phyloP scores from a whole-genome alignment of 2,113 vertebrate genomes.

The Megalops atlanticus region DNA sequence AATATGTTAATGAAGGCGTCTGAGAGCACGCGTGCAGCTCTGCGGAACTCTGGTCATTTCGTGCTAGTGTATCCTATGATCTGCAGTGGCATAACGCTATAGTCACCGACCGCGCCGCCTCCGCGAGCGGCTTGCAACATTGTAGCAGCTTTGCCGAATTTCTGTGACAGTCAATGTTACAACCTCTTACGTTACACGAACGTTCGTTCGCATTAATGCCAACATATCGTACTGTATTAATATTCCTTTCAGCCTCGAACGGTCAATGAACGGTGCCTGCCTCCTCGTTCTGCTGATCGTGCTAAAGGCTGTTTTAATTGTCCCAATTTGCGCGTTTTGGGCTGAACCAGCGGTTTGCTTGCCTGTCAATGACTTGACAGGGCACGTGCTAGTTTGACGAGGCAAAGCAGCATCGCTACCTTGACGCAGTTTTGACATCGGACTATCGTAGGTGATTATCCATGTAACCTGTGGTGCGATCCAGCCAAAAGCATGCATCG shows the following conservation, averaged over 20 bases:
- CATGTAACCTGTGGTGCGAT: no score
- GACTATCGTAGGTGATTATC: neutral
- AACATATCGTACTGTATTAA: neutral
- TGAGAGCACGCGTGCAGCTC: neutral
- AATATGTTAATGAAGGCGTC: neutral
- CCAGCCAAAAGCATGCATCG: no score
- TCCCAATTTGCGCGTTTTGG: neutral
- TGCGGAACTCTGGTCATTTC: neutral
- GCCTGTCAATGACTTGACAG: neutral
- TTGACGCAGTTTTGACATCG: neutral
- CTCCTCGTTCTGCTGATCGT: neutral
- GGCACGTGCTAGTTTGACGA: neutral
- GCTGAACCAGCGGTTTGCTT: neutral
- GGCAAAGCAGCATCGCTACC: neutral
- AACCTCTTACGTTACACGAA: neutral
- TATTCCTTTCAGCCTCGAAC: neutral
- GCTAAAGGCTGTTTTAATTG: neutral
- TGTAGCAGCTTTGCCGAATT: neutral
- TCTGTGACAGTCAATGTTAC: neutral
- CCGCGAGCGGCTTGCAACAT: neutral
- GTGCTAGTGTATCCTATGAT: conserved; percentile 10
- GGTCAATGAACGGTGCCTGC: neutral
- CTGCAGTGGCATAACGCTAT: conserved; percentile 30
- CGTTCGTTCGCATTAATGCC: neutral
- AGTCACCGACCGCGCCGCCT: conserved; percentile 15